Evolutionary conservation across 1,140 invertebrate genomes (phyloP), one percentile per base, ranked within the genome.

Genomic region (Brachionus calyciflorus): DNA sequence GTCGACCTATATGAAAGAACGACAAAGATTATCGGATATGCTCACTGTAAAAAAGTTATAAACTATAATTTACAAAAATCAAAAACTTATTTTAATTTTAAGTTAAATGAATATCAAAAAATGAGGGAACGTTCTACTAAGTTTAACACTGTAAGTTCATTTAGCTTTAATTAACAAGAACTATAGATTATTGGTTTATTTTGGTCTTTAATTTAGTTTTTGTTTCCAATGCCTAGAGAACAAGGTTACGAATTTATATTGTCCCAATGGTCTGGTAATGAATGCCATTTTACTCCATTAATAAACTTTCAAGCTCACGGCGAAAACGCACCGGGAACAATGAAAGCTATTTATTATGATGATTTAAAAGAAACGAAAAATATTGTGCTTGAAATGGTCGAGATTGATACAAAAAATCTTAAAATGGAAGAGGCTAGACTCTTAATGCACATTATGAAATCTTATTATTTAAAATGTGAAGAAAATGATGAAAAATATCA

Each of bases 231-330:
- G 44, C 69, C 24, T 10, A 73, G 48, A 73, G 69, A 73, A 40
- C 46, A 73, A 73, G 69, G 69, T 21, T 73, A 51, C 30, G 69
- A 73, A 24, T 73, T 73, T 26, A 33, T 51, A 21, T 73, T 73
- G 48, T 19, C 51, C 10, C 69, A 73, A 51, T 73, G 69, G 69
- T 37, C 26, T 10, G 24, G 10, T 4, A 73, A 73, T 9, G 69
- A 73, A 26, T 73, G 69, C 30, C 69, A 73, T 41, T 73, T 73
- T 51, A 73, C 69, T 17, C 48, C 69, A 10, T 55, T 73, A 46
- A 73, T 73, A 3, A 73, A 55, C 24, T 73, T 51, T 51, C 69
- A 73, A 40, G 69, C 69, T 33, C 69, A 73, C 24, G 69, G 69
- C 24, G 69, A 73, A 55, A 73, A 73, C 41, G 69, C 69, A 10